phyloP scores from a whole-genome alignment of 2,888 invertebrate species.

The Sphaeridia pumilis region DNA sequence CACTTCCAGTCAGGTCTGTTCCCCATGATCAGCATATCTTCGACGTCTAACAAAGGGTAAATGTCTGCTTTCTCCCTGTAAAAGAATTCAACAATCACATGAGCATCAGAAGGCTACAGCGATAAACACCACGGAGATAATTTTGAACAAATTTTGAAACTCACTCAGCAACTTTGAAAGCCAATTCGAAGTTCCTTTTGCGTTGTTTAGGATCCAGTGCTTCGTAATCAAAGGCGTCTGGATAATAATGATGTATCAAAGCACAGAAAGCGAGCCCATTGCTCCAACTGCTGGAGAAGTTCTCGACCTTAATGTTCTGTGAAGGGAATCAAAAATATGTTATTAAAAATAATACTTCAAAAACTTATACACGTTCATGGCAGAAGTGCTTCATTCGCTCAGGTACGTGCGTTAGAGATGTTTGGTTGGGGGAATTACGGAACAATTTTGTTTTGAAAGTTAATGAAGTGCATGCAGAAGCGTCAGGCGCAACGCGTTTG shows the following conservation, averaged over 20 bases:
- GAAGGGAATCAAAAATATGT: too few species aligned
- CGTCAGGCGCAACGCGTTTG: too few species aligned
- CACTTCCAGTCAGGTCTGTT: slow-evolving; percentile 91
- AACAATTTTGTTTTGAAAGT: too few species aligned
- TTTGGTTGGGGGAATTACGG: too few species aligned
- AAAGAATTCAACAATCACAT: too few species aligned
- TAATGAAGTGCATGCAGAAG: too few species aligned
- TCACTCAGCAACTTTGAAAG: slow-evolving; percentile 97
- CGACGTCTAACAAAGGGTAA: slow-evolving; percentile 90
- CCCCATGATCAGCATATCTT: slow-evolving; percentile 92
- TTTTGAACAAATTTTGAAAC: too few species aligned
- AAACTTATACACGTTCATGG: too few species aligned
- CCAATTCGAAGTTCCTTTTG: slow-evolving; percentile 89
- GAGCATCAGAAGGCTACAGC: neutral
- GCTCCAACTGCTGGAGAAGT: slow-evolving; percentile 98
- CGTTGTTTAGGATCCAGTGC: slow-evolving; percentile 77
- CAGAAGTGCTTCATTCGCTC: too few species aligned
- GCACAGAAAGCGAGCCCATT: slow-evolving; percentile 99
- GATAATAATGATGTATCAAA: slow-evolving; percentile 93
- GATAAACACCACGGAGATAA: slow-evolving; percentile 7
- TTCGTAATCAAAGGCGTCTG: slow-evolving; percentile 91
- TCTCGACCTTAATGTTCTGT: slow-evolving; percentile 92
- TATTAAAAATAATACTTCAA: too few species aligned
- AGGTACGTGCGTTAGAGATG: too few species aligned
- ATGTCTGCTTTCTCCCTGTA: slow-evolving; percentile 92